phyloP scores from a whole-genome alignment of 2,113 vertebrate genomes.

The Laterallus jamaicensis region DNA sequence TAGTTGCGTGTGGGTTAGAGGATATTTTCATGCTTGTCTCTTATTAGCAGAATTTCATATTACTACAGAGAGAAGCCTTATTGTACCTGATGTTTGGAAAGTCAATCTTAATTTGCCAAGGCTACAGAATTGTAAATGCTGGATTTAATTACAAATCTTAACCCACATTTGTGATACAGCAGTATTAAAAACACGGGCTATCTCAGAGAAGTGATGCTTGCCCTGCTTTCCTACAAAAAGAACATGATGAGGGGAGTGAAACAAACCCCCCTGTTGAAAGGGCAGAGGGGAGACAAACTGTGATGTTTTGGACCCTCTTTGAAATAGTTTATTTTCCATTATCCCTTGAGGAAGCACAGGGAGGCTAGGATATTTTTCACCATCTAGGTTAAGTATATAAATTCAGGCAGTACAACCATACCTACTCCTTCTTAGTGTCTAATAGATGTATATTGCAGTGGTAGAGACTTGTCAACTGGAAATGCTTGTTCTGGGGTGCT shows the following conservation, averaged over 20 bases:
- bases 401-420: neutral
- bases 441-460: neutral
- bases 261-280: neutral
- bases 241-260: neutral
- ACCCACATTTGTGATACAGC: neutral
- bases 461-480: neutral
- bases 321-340: neutral
- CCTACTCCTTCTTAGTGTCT: neutral
- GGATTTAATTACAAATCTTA: neutral
- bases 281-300: neutral
- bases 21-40: neutral
- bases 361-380: neutral
- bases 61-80: neutral
- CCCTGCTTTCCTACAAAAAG: neutral
- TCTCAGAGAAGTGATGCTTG: neutral
- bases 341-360: neutral
- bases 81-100: neutral
- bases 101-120: neutral
- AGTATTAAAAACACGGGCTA: no score
- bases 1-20: neutral
- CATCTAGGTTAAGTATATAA: neutral
- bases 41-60: neutral
- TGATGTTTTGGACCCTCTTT: neutral
- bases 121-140: neutral
- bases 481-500: conserved; percentile 21